Evolutionary conservation across 2,888 invertebrate species (phyloP).

Genomic region (Diaperis boleti): DNA sequence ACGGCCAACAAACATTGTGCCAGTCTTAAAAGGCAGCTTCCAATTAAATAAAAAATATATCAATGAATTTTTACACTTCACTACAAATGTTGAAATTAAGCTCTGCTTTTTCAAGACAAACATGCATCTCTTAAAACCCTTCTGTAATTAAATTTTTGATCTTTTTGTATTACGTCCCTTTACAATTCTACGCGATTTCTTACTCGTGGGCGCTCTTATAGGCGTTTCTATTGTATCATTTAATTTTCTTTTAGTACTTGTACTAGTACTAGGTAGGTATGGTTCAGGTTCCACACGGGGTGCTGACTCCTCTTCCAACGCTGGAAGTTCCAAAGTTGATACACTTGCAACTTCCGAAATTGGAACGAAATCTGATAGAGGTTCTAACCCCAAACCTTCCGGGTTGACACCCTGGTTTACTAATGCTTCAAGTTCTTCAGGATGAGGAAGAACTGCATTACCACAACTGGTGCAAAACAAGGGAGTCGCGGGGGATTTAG

Average conservation of each 20-base stretch:
- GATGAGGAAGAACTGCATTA: constrained; percentile 69
- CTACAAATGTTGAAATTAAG: constrained; percentile 25
- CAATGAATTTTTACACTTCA: constrained; percentile 16
- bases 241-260: constrained; percentile 56
- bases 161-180: constrained; percentile 52
- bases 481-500: constrained; percentile 83
- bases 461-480: constrained; percentile 82
- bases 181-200: constrained; percentile 56
- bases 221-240: constrained; percentile 54
- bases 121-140: constrained; percentile 12
- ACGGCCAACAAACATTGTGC: constrained; percentile 48
- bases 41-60: constrained; percentile 25
- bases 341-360: constrained; percentile 10
- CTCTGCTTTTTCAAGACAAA: constrained; percentile 24
- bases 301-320: constrained; percentile 36
- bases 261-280: constrained; percentile 33
- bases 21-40: constrained; percentile 46
- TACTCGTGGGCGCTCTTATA: constrained; percentile 42
- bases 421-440: constrained; percentile 72
- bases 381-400: constrained; percentile 66
- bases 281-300: neutral
- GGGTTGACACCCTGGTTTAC: constrained; percentile 73
- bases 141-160: constrained; percentile 32
- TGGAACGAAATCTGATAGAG: constrained; percentile 45
- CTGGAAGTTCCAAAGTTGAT: neutral